Evolutionary conservation across 2,888 invertebrate genomes (phyloP).

Genomic region (Yponomeuta plumbellus): DNA sequence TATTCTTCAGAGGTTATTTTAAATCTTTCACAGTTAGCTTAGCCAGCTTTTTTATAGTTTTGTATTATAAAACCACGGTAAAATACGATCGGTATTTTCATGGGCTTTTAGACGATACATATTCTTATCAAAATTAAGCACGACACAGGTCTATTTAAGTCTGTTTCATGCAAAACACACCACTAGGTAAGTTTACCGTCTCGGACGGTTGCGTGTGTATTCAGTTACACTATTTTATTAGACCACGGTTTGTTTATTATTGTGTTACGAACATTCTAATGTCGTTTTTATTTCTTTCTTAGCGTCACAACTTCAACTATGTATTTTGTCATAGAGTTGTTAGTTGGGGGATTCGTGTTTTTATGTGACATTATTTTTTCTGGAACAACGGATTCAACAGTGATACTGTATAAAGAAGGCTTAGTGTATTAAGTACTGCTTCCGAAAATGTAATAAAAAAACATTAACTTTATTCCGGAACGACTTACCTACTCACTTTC

Average conservation of each 20-base stretch:
- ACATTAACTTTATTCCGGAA: too few species aligned
- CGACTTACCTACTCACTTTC: too few species aligned
- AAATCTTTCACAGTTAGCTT: not conserved
- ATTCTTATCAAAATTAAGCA: not conserved
- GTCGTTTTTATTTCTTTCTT: not conserved
- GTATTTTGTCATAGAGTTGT: not conserved
- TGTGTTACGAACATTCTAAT: not conserved
- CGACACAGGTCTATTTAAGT: not conserved
- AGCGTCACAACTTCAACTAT: not conserved
- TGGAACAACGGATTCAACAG: too few species aligned
- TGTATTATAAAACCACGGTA: not conserved
- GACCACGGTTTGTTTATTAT: constrained; percentile 1
- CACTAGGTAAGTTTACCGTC: not conserved
- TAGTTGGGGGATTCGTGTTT: not conserved
- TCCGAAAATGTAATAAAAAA: too few species aligned
- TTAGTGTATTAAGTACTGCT: too few species aligned
- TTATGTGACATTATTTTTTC: not conserved
- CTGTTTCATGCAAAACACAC: not conserved
- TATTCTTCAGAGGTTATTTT: not conserved
- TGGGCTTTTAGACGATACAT: not conserved
- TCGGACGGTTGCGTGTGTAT: constrained; percentile 6
- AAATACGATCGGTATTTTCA: not conserved
- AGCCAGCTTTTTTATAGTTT: not conserved
- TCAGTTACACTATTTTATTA: constrained; percentile 5
- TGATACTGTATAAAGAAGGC: too few species aligned